These are phyloP conservation scores for Acomys russatus DNA, from an alignment of 2,797 vertebrate species.

Conservation along the genomic window DNA sequence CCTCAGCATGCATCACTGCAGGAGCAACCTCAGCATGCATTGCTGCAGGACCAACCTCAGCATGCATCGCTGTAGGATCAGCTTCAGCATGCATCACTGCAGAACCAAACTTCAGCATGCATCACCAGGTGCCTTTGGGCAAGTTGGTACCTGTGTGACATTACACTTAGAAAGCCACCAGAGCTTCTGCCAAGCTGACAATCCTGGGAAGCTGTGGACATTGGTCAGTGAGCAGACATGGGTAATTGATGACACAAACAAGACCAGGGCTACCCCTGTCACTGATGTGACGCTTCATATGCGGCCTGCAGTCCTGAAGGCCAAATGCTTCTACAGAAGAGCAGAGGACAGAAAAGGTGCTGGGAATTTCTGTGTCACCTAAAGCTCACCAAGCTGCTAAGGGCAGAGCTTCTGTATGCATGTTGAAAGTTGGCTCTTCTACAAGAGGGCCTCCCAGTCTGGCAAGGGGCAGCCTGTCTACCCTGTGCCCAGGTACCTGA, in stretches of 20 bases:
- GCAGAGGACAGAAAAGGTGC: not conserved
- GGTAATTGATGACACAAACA: slow-evolving; percentile 93
- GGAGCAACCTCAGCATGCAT: slow-evolving; percentile 95
- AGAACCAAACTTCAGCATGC: no score
- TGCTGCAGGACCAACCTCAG: slow-evolving; percentile 94
- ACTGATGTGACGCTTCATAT: slow-evolving; percentile 92
- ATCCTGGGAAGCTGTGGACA: slow-evolving; percentile 95
- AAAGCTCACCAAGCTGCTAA: not conserved
- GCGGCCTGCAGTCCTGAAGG: accelerated
- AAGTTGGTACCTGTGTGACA: slow-evolving; percentile 96
- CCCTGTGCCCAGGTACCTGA: not conserved
- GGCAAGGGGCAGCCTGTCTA: not conserved
- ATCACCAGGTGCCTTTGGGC: slow-evolving; percentile 93
- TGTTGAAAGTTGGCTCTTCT: not conserved
- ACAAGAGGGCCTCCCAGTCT: not conserved
- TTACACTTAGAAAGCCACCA: slow-evolving; percentile 94
- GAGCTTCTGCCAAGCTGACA: slow-evolving; percentile 93
- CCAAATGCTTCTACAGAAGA: not conserved
- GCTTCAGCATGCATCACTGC: slow-evolving; percentile 90
- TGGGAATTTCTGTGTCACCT: not conserved
- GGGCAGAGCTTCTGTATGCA: not conserved
- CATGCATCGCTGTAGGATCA: slow-evolving; percentile 91
- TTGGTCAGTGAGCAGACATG: slow-evolving; percentile 96
- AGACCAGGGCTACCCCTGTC: slow-evolving; percentile 94
- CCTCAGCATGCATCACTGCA: slow-evolving; percentile 91